A percentile compares a stretch with the other conserved stretches of the same genome.
phyloP scores from a whole-genome alignment of 2,113 vertebrate species.

The Thamnophis sirtalis region DNA sequence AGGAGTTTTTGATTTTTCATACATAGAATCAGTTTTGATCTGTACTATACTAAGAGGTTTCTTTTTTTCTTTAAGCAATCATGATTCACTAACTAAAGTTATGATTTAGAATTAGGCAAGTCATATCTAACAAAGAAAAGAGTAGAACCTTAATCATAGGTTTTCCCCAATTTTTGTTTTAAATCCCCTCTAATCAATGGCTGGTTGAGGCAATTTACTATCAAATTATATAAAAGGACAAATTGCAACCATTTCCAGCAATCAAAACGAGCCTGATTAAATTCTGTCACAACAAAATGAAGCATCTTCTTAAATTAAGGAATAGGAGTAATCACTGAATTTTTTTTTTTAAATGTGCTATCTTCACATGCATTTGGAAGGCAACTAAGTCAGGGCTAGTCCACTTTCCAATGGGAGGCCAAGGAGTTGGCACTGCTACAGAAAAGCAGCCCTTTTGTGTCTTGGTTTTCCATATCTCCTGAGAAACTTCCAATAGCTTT shows the following conservation, averaged over 20 bases:
- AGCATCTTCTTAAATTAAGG: neutral
- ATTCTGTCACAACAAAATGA: neutral
- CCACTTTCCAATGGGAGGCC: neutral
- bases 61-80: neutral
- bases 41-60: neutral
- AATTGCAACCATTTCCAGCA: neutral
- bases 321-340: neutral
- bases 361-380: neutral
- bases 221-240: neutral
- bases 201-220: neutral
- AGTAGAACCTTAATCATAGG: neutral
- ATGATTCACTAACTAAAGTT: neutral
- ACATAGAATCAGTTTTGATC: conserved; percentile 17
- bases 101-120: neutral
- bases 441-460: neutral
- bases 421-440: neutral
- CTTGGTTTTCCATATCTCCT: neutral
- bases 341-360: no score
- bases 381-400: neutral
- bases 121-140: neutral
- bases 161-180: neutral
- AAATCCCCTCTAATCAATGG: neutral
- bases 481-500: neutral
- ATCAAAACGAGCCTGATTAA: neutral
- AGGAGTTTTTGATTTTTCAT: conserved; percentile 18